Evolutionary conservation across 2,888 invertebrate genomes (phyloP).

Genomic region (Petrophora chlorosata): DNA sequence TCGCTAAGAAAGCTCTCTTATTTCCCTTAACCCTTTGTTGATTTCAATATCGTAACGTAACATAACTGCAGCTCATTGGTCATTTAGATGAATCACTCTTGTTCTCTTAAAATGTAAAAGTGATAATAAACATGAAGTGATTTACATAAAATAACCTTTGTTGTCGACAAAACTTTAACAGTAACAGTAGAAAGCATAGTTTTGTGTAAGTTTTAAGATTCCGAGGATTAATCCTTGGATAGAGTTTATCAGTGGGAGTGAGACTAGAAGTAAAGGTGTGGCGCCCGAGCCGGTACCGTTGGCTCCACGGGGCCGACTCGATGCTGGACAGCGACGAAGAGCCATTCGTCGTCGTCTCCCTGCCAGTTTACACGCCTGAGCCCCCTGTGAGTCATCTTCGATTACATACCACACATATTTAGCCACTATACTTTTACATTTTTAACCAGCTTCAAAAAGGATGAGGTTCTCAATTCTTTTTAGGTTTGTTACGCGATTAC

Average conservation of each 20-base stretch:
- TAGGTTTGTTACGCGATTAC: too few species aligned
- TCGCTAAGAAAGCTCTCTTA: too few species aligned
- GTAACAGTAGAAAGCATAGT: background rate
- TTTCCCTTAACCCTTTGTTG: too few species aligned
- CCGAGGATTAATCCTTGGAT: slow-evolving; percentile 1
- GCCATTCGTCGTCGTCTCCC: slow-evolving; percentile 86
- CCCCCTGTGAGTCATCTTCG: slow-evolving; percentile 61
- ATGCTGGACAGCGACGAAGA: slow-evolving; percentile 87
- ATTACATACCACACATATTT: too few species aligned
- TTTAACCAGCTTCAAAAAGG: too few species aligned
- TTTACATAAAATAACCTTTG: too few species aligned
- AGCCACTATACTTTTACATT: background rate
- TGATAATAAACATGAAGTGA: slow-evolving; percentile 3
- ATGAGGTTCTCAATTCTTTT: too few species aligned
- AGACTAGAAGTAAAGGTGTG: slow-evolving; percentile 63
- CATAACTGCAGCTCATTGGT: too few species aligned
- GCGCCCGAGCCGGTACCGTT: slow-evolving; percentile 75
- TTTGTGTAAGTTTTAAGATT: too few species aligned
- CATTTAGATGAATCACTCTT: too few species aligned
- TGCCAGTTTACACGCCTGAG: slow-evolving; percentile 85
- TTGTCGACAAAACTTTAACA: background rate
- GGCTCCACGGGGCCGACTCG: slow-evolving; percentile 71
- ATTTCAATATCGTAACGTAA: too few species aligned
- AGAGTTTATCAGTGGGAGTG: slow-evolving; percentile 12
- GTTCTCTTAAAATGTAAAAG: background rate